Evolutionary conservation across 2,113 vertebrate genomes (phyloP), one percentile per base, ranked within the genome.

Genomic region (Heterotilapia buettikoferi): DNA sequence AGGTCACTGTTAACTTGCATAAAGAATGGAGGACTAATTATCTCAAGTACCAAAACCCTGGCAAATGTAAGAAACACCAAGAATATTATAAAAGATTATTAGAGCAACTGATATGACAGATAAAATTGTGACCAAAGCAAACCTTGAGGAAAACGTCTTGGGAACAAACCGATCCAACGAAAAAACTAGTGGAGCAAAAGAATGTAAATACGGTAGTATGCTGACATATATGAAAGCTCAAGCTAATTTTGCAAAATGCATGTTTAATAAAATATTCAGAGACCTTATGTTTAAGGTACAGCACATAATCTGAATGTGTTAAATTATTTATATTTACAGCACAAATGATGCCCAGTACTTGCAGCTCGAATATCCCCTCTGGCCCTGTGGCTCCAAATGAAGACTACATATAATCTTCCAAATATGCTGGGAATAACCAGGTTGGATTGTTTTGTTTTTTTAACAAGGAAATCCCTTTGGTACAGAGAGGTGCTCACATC

Each of bases 181-280:
- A 13, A 31, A 21, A 40, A 36, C 2, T 33, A 78, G 18, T 13
- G 73, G 45, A 18, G 36, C 57, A 38, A 40, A 61, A 31, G 57
- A 53, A 68, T 52, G 31, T 83, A 47, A 84, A 86, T 66, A 83
- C 84, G 73, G 88, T 78, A 31, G 45, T 4, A 52, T 0, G 16
- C 45, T 52, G 45, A 78, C 18, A 78, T 78, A 50, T 52, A 52
- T 78, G 45, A 78, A 50, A 78, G 73, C 73, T 50, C 73, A n/a
- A 29, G 73, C 73, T 78, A 52, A 78, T 78, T 78, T 52, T 7
- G 6, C 26, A n/a, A 78, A 78, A 78, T 33, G 73, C 73, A 78
- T 52, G 73, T 98, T 97, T 96, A 94, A 98, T 98, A 97, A 98
- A 98, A 98, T 97, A 98, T 98, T 98, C 96, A 98, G 97, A 87